Evolutionary conservation across 1,140 invertebrate species (phyloP), one percentile per base, ranked within the genome.

Genomic region (Carcinoscorpius rotundicauda): DNA sequence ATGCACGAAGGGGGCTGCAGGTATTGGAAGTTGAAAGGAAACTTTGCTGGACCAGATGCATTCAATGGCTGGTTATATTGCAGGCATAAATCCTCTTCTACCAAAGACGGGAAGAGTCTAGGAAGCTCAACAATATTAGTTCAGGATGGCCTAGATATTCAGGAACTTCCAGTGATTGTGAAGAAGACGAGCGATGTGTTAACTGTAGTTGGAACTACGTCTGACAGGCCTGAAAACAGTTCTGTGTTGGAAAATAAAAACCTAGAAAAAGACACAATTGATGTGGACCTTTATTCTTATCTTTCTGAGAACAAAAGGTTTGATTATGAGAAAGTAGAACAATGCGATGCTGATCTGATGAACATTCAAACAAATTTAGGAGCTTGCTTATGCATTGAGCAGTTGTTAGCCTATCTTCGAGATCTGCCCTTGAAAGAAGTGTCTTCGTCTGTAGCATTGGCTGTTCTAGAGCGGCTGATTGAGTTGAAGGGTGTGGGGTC

Each of bases 121-220:
- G 74, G 75, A 10, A 75, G 78, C 53, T 80, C 79, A n/a, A 82
- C 81, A 8, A 82, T 86, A 52, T 74, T 88, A 52, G 73, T 85
- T 50, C 85, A 89, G 76, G 84, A 86, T 75, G 86, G 85, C 49
- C 72, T 77, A 3, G 78, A 81, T 55, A 83, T 89, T 53, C 81
- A 84, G 68, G 86, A 89, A 74, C 75, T 88, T 56, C 86, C 86
- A 3, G 74, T 85, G 4, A 81, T 87, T 60, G 80, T 88, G 8
- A 78, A 82, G 69, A 83, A 80, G 72, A 75, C 83, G 51, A 74
- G 70, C 55, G 70, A 67, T n/a, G 49, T 64, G 29, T 29, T 29
- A 29, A 2, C 29, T 29, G 29, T 29, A 29, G 29, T 29, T 29
- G 29, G 29, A 29, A 29, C 0, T 29, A 29, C 29, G 2, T 29